These are phyloP conservation scores for Tetraodon nigroviridis DNA, from an alignment of 2,113 vertebrate species.

Conservation along the genomic window DNA sequence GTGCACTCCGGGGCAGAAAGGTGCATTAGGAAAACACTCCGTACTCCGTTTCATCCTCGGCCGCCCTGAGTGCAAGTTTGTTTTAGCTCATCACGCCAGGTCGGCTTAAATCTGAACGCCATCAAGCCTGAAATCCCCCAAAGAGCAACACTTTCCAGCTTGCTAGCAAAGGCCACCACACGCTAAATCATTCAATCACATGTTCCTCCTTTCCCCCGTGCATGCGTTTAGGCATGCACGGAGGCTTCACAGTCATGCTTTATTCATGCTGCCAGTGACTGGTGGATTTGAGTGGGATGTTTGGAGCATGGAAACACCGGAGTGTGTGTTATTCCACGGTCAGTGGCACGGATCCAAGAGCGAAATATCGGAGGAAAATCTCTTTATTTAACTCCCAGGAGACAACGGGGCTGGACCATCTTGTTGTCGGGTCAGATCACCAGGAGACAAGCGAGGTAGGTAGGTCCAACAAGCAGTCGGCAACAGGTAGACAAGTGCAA, in stretches of 20 bases:
- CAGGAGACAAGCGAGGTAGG: no score
- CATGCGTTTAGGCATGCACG: constrained; percentile 22
- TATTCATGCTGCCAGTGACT: constrained; percentile 42
- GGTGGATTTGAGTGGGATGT: constrained; percentile 27
- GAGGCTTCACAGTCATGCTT: constrained; percentile 30
- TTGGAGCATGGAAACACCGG: constrained; percentile 25
- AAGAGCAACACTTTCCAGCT: constrained; percentile 11
- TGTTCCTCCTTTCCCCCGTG: background rate
- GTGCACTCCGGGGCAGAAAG: background rate
- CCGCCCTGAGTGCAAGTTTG: constrained; percentile 1
- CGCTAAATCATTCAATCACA: constrained; percentile 21
- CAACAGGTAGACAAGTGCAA: no score
- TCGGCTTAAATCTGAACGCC: constrained; percentile 3
- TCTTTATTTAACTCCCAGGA: no score
- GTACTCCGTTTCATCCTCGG: background rate
- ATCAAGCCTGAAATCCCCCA: background rate
- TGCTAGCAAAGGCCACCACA: constrained; percentile 5
- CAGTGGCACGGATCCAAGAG: constrained; percentile 23
- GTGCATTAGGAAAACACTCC: background rate
- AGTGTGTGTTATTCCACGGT: constrained; percentile 18
- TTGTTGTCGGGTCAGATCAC: no score
- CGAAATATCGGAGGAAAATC: no score
- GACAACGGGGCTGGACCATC: no score
- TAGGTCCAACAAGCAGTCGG: no score
- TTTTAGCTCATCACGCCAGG: background rate